Conservation (phyloP, 2,888 invertebrate species). For the Celastrina argiolus region DNA sequence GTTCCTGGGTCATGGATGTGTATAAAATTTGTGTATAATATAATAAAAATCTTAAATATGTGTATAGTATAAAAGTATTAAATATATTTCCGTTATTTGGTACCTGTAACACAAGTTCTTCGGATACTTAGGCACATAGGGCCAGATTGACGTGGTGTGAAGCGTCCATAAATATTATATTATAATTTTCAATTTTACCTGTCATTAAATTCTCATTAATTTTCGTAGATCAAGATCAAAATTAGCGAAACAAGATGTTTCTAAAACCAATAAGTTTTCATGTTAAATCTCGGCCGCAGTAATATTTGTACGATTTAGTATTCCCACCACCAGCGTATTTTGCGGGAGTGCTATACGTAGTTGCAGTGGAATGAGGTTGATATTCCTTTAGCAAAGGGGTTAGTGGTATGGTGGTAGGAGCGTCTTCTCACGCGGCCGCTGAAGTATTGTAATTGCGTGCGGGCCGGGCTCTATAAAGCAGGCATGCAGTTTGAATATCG, state of each 20-base stretch:
- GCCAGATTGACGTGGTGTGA: too few species aligned
- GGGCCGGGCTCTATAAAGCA: slow-evolving; percentile 47
- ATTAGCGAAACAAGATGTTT: slow-evolving; percentile 5
- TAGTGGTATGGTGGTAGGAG: slow-evolving; percentile 28
- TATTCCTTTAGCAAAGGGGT: not conserved
- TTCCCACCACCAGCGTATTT: slow-evolving; percentile 7
- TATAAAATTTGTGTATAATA: too few species aligned
- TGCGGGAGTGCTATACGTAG: not conserved
- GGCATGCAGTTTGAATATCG: slow-evolving; percentile 45
- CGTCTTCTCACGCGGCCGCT: slow-evolving; percentile 46
- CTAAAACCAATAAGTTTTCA: slow-evolving; percentile 25
- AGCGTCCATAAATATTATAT: too few species aligned
- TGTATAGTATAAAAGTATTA: too few species aligned
- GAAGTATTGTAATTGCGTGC: slow-evolving; percentile 52
- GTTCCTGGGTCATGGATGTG: too few species aligned
- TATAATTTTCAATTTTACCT: too few species aligned
- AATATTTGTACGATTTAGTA: slow-evolving; percentile 49
- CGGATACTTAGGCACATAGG: too few species aligned
- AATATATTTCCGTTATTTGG: too few species aligned
- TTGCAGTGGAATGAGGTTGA: slow-evolving; percentile 6
- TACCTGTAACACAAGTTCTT: too few species aligned
- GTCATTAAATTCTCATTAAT: too few species aligned
- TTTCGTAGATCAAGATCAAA: not conserved
- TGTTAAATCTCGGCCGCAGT: slow-evolving; percentile 39
- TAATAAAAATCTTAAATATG: too few species aligned